Evolutionary conservation across 2,888 invertebrate genomes (phyloP).

Genomic region (Rhagonycha lutea): DNA sequence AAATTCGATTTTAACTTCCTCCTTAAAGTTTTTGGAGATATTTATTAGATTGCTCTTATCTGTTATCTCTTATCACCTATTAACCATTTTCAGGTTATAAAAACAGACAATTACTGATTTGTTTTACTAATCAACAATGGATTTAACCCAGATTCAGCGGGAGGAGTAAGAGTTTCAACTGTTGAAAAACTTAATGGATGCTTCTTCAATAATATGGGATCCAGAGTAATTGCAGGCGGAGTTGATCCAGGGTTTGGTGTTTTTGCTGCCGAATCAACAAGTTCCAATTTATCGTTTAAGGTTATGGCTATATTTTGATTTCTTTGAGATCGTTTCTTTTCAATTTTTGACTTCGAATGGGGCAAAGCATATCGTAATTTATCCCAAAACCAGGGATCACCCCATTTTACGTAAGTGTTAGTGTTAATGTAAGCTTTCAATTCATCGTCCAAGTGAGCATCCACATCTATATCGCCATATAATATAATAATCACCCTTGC

Average conservation of each 20-base stretch:
- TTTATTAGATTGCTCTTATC: no score
- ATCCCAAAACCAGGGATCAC: slow-evolving; percentile 82
- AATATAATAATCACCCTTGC: slow-evolving; percentile 74
- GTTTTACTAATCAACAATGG: background rate
- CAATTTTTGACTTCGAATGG: slow-evolving; percentile 52
- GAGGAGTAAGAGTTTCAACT: background rate
- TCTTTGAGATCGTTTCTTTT: background rate
- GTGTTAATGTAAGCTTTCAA: slow-evolving; percentile 71
- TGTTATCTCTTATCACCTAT: no score
- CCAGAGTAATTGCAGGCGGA: background rate
- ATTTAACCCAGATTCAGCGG: background rate
- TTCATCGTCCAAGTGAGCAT: slow-evolving; percentile 64
- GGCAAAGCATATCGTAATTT: slow-evolving; percentile 75
- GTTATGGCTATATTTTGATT: slow-evolving; percentile 4
- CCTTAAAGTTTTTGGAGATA: background rate
- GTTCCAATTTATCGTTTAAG: slow-evolving; percentile 38
- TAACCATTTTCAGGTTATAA: background rate
- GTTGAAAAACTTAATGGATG: background rate
- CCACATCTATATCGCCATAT: slow-evolving; percentile 66
- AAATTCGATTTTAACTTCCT: background rate
- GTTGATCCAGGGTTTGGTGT: slow-evolving; percentile 34
- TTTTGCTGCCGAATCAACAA: slow-evolving; percentile 36
- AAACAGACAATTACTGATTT: background rate
- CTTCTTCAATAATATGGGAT: background rate
- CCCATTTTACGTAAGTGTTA: slow-evolving; percentile 82